Evolutionary conservation across 2,797 vertebrate species (phyloP), one percentile per base, ranked within the genome.

Genomic region (Toxotes lorentzi): DNA sequence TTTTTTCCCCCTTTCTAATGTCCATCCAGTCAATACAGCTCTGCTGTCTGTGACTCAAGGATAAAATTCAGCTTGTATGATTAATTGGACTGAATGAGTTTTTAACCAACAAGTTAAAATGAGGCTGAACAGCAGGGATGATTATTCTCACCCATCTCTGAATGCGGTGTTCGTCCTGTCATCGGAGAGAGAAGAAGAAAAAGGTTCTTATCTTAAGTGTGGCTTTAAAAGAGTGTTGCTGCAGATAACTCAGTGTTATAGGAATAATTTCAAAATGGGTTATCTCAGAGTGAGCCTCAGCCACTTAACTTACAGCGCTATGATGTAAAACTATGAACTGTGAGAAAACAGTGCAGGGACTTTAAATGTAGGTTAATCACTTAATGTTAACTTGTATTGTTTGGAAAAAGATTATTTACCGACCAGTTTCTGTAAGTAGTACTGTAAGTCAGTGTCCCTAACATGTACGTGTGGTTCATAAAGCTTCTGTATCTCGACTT

Each of bases 81-180:
- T 72, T 79, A 50, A 43, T 69, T 72, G 68, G 59, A 53, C 59
- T 51, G 40, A 66, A 67, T 14, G 43, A 63, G 35, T 66, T 74
- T 78, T 59, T 56, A 27, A 76, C 40, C 68, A 82, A 66, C 75
- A 83, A 43, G 70, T 76, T 34, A 71, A 38, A 82, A 75, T 43
- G 48, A 72, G 27, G 40, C 51, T 23, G 11, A 27, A 48, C 66
- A 47, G n/a, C 60, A 62, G 24, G 38, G 12, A n/a, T n/a, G 35
- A 35, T 24, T 53, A 14, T 23, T 24, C 50, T 53, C 23, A 23
- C 27, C 24, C 27, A 54, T 54, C 14, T 54, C 24, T 27, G 51
- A 56, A 32, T 9, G 27, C 53, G 32, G 53, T 19, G 7, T 54
- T 14, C 2, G 16, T 54, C 23, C 48, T 51, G 7, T 30, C 7